Percentiles rank a stretch among this genome's conserved stretches.
Evolutionary conservation across 2,797 vertebrate genomes (phyloP).

Genomic region (Threskiornis aethiopicus): DNA sequence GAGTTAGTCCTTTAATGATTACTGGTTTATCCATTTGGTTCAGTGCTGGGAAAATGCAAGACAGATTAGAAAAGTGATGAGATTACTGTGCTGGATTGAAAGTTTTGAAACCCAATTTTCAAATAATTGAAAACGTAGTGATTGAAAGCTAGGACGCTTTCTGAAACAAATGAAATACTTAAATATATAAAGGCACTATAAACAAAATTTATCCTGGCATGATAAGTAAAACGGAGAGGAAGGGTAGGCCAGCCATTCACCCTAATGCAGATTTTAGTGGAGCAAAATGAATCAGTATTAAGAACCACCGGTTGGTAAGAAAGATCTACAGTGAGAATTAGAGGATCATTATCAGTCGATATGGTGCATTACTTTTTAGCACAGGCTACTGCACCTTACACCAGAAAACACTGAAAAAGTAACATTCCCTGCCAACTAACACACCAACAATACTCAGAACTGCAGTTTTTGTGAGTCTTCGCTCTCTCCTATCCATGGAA

Average conservation of each 20-base stretch:
- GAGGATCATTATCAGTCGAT: not conserved
- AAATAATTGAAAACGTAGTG: not conserved
- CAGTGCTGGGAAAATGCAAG: not conserved
- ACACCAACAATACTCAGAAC: not conserved
- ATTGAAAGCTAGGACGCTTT: not conserved
- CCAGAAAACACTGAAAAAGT: not conserved
- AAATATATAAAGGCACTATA: not conserved
- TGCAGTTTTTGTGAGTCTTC: not conserved
- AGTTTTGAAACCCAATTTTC: slow-evolving; percentile 41
- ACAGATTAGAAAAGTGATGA: not conserved
- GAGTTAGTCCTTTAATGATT: not conserved
- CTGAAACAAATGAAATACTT: not conserved
- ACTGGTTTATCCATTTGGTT: not conserved
- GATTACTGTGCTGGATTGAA: slow-evolving; percentile 11
- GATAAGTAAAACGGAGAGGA: not conserved
- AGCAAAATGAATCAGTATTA: not conserved
- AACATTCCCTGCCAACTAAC: not conserved
- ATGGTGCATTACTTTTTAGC: not conserved
- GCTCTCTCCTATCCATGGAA: not conserved
- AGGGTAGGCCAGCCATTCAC: not conserved
- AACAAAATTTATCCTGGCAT: not conserved
- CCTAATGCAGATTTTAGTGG: not conserved
- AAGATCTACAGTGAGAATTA: not conserved
- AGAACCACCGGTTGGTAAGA: not conserved
- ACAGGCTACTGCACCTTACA: not conserved